Conservation (phyloP, 2,797 vertebrate species). For the Sandelia bainsii region DNA sequence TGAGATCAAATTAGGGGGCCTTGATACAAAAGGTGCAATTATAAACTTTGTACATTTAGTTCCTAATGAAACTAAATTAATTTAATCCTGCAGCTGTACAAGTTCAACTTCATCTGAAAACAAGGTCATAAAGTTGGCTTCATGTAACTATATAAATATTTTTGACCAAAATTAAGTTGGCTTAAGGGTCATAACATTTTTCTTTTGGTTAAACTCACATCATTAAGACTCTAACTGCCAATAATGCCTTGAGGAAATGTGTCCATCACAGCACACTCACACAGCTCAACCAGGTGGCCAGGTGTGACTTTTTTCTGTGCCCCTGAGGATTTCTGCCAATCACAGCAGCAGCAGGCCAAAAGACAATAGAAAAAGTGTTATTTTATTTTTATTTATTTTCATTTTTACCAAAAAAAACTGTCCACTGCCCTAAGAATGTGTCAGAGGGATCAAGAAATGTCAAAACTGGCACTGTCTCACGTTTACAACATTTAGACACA, state of each 20-base stretch:
- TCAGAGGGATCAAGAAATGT: slow-evolving; percentile 63
- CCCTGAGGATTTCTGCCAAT: slow-evolving; percentile 74
- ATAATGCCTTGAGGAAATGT: slow-evolving; percentile 69
- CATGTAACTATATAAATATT: not conserved
- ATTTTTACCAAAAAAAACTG: slow-evolving; percentile 48
- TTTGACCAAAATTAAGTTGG: slow-evolving; percentile 26
- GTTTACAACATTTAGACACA: slow-evolving; percentile 49
- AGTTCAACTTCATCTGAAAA: not conserved
- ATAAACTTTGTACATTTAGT: no score
- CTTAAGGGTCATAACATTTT: slow-evolving; percentile 24
- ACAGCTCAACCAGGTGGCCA: slow-evolving; percentile 28
- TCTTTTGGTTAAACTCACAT: slow-evolving; percentile 37
- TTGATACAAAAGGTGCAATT: no score
- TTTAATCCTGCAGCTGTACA: not conserved
- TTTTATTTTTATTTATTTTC: slow-evolving; percentile 65
- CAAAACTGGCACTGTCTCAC: slow-evolving; percentile 46
- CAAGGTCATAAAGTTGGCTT: not conserved
- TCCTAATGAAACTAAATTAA: no score
- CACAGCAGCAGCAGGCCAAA: slow-evolving; percentile 47
- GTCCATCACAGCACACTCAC: slow-evolving; percentile 54
- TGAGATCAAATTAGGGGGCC: no score
- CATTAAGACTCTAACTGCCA: slow-evolving; percentile 55
- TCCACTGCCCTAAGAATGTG: slow-evolving; percentile 55
- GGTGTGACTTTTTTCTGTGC: slow-evolving; percentile 46
- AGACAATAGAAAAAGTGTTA: slow-evolving; percentile 34